These are phyloP conservation scores for Chrysina gloriosa DNA, from an alignment of 2,888 invertebrate species.

Conservation along the genomic window DNA sequence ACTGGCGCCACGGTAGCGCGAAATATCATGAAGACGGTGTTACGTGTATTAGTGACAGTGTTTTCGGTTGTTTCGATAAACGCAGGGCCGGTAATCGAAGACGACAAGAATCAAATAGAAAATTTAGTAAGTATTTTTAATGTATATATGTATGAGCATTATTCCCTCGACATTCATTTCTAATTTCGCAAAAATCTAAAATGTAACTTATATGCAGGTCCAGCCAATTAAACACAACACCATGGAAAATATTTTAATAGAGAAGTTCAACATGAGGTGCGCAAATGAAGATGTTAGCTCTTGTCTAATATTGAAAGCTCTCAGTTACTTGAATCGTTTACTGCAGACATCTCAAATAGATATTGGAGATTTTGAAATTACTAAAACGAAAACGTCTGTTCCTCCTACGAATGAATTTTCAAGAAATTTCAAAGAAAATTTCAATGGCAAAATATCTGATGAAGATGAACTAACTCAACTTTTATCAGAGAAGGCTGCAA, in stretches of 20 bases:
- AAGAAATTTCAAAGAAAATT: slow-evolving; percentile 61
- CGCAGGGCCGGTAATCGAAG: slow-evolving; percentile 63
- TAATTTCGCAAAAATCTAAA: no score
- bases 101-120: slow-evolving; percentile 58
- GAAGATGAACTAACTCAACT: slow-evolving; percentile 72
- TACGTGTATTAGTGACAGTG: slow-evolving; percentile 46
- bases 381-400: slow-evolving; percentile 68
- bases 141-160: not conserved
- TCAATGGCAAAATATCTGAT: slow-evolving; percentile 65
- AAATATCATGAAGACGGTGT: slow-evolving; percentile 45
- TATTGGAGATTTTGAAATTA: slow-evolving; percentile 78
- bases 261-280: slow-evolving; percentile 83
- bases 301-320: slow-evolving; percentile 84
- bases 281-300: slow-evolving; percentile 81
- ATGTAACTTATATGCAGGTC: slow-evolving; percentile 64
- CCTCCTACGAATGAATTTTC: slow-evolving; percentile 68
- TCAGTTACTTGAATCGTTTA: slow-evolving; percentile 83
- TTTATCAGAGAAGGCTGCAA: slow-evolving; percentile 80
- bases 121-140: slow-evolving; percentile 60
- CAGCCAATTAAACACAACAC: slow-evolving; percentile 61
- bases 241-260: slow-evolving; percentile 77
- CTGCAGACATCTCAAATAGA: slow-evolving; percentile 84
- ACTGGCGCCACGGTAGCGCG: not conserved
- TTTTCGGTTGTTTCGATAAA: slow-evolving; percentile 51
- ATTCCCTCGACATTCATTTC: no score